Evolutionary conservation across 2,888 invertebrate genomes (phyloP).

Genomic region (Cartodere bifasciata): DNA sequence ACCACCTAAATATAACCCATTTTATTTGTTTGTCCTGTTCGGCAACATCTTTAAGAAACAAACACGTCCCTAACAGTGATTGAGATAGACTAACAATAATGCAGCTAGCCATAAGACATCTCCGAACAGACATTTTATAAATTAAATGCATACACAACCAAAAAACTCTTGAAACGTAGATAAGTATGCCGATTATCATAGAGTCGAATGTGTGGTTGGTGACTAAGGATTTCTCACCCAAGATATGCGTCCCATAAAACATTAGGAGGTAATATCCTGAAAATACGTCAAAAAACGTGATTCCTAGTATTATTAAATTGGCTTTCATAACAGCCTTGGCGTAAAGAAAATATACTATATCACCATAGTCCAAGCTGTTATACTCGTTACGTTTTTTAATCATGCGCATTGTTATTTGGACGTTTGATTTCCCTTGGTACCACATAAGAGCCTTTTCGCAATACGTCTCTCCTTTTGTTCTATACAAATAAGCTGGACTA

Average conservation of each 20-base stretch:
- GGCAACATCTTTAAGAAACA: too few relatives aligned
- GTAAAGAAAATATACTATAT: conserved; percentile 20
- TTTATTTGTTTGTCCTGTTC: too few relatives aligned
- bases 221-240: conserved; percentile 9
- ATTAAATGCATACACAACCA: conserved; percentile 15
- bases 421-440: conserved; percentile 21
- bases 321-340: conserved; percentile 21
- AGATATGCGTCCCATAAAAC: conserved; percentile 16
- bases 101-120: conserved; percentile 21
- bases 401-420: conserved; percentile 18
- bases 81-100: conserved; percentile 9
- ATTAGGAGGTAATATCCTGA: conserved; percentile 23
- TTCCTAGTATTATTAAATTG: conserved; percentile 17
- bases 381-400: conserved; percentile 20
- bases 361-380: conserved; percentile 14
- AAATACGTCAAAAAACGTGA: conserved; percentile 19
- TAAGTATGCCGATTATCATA: conserved; percentile 15
- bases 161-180: conserved; percentile 17
- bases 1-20: too few relatives aligned
- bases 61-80: conserved; percentile 8
- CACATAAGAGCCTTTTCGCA: conserved; percentile 18
- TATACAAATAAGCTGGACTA: conserved; percentile 23
- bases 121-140: conserved; percentile 18
- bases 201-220: conserved; percentile 13
- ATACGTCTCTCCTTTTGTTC: conserved; percentile 14